Base-by-base conservation (phyloP, 2,888 invertebrate species). In the Athalia rosae region DNA sequence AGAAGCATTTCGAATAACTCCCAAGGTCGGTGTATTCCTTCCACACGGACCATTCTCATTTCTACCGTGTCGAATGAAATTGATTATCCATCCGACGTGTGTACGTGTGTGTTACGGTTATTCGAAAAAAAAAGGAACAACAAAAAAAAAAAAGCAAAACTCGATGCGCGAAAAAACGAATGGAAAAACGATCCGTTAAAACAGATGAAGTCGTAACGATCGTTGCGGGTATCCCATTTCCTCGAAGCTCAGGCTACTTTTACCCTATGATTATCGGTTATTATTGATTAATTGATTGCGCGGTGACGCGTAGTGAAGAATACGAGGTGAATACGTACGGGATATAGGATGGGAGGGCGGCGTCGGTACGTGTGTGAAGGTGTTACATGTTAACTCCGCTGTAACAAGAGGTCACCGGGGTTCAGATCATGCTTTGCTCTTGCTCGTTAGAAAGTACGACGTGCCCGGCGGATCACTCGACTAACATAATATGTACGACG, bases 381-480 rank as follows among this genome's bases (percentile, higher is more conserved):
- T 80, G 82, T 80, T 83, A 82, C 82, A 82, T 80, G 81, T 78
- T 79, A 80, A 81, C 81, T 80, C 79, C 67, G 80, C 80, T 76
- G 77, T 81, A 83, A 85, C 82, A 82, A 82, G 83, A 82, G 86
- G 85, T 87, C 85, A 81, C 53, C 77, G 64, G 69, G 79, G 87
- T 86, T 87, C 84, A 82, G 81, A 84, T 86, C 87, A 86, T 85
- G 85, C 83, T 83, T 84, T 82, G 83, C 84, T 80, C 85, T 85
- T 83, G 85, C 85, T 86, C 85, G 88, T 88, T 87, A 88, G 88
- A 88, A 88, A 88, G 88, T 86, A 77, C 71, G 43, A 71, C 56
- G 43, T 58, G 69, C 69, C 28, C 59, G 53, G 43, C 28, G 43
- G 62, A 76, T 76, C 63, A 76, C 50, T 48, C 43, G n/a, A 63